Conservation (phyloP, 2,888 invertebrate genomes). For the Invenusta paracnida region DNA sequence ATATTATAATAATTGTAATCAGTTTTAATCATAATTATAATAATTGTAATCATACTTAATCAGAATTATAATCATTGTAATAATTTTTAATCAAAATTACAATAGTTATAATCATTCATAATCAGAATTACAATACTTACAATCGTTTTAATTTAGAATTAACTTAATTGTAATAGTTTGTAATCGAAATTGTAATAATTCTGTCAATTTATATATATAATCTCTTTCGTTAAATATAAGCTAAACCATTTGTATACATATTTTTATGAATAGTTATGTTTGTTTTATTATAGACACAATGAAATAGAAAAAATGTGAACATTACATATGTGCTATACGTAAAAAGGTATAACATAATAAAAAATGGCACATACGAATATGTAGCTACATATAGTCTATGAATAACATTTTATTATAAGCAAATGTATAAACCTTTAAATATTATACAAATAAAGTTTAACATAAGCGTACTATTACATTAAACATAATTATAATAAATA, state of each 20-base stretch:
- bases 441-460: too few species aligned
- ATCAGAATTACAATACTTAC: not conserved
- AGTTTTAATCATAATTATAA: not conserved
- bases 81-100: not conserved
- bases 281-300: not conserved
- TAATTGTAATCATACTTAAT: not conserved
- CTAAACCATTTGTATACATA: not conserved
- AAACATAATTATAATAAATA: too few species aligned
- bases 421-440: too few species aligned
- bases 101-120: not conserved
- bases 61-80: not conserved
- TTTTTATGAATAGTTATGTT: not conserved
- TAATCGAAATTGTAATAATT: not conserved
- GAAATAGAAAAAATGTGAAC: not conserved
- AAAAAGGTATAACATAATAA: not conserved
- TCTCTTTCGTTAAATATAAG: not conserved
- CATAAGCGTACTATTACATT: too few species aligned
- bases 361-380: not conserved
- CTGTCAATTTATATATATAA: not conserved
- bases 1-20: not conserved
- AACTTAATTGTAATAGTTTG: not conserved
- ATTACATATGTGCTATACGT: not conserved
- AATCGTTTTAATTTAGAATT: not conserved
- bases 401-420: too few species aligned
- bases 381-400: not conserved